Evolutionary conservation across 2,113 vertebrate species (phyloP).

Genomic region (Cynocephalus volans): DNA sequence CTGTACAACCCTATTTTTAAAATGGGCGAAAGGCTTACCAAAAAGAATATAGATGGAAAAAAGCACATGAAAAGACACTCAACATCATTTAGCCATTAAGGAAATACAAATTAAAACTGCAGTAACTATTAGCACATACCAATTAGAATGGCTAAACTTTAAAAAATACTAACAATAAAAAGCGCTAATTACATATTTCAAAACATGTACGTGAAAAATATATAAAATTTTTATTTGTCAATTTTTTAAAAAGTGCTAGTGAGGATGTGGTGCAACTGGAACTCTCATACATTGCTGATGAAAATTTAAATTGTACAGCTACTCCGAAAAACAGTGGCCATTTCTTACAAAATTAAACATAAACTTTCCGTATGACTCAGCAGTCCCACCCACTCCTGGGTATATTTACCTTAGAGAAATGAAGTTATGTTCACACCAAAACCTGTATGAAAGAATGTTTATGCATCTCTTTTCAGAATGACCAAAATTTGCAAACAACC

Average conservation of each 20-base stretch:
- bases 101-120: constrained; percentile 2
- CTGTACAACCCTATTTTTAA: not conserved
- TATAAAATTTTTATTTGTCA: not conserved
- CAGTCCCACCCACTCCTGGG: not conserved
- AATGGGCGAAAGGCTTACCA: not conserved
- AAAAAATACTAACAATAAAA: constrained; percentile 18
- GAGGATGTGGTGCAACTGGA: not conserved
- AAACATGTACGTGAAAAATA: not conserved
- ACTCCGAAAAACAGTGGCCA: not conserved
- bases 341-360: not conserved
- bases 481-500: not conserved
- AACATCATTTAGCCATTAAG: not conserved
- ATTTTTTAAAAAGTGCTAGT: not conserved
- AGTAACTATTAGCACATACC: not conserved
- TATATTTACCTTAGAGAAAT: constrained; percentile 47
- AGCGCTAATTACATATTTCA: not conserved
- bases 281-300: not conserved
- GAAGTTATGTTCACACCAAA: not conserved
- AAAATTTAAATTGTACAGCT: not conserved
- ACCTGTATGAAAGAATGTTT: not conserved
- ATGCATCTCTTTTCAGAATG: not conserved
- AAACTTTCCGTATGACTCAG: not conserved
- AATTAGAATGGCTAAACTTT: not conserved
- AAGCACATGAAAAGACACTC: constrained; percentile 43
- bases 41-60: not conserved